Conservation (phyloP, 2,797 vertebrate genomes). For the Manis crassicaudata region DNA sequence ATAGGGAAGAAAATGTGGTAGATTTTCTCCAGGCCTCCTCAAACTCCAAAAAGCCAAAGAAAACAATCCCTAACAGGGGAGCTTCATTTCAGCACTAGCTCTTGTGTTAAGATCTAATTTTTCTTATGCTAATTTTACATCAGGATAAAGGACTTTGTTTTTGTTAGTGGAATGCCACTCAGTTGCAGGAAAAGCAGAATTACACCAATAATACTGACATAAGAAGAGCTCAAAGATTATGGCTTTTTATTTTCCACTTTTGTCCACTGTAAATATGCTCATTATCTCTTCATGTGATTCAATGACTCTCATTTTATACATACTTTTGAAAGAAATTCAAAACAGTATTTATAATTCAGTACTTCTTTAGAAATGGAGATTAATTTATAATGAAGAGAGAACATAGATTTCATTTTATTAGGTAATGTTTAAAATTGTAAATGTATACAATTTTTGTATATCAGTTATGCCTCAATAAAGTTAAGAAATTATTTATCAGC, state of each 20-base stretch:
- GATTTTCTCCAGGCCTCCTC: background rate
- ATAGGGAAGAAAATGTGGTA: background rate
- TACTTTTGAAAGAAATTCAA: slow-evolving; percentile 44
- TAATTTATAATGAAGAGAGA: slow-evolving; percentile 37
- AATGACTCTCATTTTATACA: slow-evolving; percentile 3
- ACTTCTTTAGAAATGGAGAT: slow-evolving; percentile 57
- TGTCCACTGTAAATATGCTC: background rate
- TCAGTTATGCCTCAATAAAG: background rate
- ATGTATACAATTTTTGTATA: background rate
- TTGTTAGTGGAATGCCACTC: background rate
- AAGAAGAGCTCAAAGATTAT: slow-evolving; percentile 15
- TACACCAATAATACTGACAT: background rate
- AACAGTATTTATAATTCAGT: slow-evolving; percentile 25
- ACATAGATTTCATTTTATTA: slow-evolving; percentile 58
- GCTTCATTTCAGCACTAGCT: background rate
- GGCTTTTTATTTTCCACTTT: slow-evolving; percentile 42
- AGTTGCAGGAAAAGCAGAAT: slow-evolving; percentile 37
- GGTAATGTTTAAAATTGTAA: slow-evolving; percentile 24
- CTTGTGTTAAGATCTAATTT: background rate
- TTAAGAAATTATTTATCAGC: background rate
- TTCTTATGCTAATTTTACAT: background rate
- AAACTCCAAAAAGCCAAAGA: background rate
- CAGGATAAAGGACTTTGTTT: background rate
- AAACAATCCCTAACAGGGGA: background rate
- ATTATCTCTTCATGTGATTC: background rate